Percentiles rank a stretch among this genome's conserved stretches.
These are phyloP conservation scores for Poecilia picta DNA, from an alignment of 2,797 vertebrate species.

Conservation along the genomic window DNA sequence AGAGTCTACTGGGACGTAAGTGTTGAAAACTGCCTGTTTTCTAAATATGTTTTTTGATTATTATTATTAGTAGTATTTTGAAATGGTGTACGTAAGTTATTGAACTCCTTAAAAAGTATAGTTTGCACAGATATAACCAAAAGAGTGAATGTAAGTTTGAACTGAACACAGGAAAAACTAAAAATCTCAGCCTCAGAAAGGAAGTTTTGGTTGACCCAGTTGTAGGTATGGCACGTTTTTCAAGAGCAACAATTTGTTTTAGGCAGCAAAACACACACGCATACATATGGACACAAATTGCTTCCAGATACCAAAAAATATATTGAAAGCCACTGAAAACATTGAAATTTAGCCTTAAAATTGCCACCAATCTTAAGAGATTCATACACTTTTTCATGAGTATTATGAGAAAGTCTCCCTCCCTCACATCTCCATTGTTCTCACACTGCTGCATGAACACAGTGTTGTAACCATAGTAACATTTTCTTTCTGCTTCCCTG, in stretches of 20 bases:
- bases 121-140: background rate
- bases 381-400: background rate
- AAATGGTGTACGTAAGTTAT: background rate
- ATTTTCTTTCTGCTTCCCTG: slow-evolving; percentile 26
- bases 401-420: too few relatives aligned
- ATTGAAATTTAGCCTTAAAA: background rate
- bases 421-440: background rate
- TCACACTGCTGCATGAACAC: background rate
- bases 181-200: background rate
- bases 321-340: background rate
- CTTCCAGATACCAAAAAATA: background rate
- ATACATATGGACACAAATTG: background rate
- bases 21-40: background rate
- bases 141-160: background rate
- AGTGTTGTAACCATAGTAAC: slow-evolving; percentile 36
- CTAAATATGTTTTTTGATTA: background rate
- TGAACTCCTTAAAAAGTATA: background rate
- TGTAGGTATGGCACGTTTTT: background rate
- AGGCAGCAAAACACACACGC: background rate
- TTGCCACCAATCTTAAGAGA: background rate
- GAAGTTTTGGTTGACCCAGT: background rate
- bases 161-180: background rate
- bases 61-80: background rate
- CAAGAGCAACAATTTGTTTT: background rate
- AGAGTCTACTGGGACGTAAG: slow-evolving; percentile 91